phyloP scores from a whole-genome alignment of 2,113 vertebrate genomes.

The Corythoichthys intestinalis region DNA sequence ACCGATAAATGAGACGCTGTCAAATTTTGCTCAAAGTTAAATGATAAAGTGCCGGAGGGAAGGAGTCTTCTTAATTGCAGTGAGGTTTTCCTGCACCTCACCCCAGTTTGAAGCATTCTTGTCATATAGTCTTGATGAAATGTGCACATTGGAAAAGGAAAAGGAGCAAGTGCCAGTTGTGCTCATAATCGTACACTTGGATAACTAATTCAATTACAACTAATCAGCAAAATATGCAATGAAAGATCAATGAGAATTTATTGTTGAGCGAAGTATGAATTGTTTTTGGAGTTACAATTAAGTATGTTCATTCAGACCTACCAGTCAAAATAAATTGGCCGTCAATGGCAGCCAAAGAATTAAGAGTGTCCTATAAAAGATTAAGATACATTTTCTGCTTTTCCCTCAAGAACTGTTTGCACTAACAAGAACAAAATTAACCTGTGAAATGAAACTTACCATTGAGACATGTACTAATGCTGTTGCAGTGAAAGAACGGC shows the following conservation, averaged over 20 bases:
- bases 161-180: slow-evolving; percentile 1
- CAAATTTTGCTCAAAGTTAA: slow-evolving; percentile 51
- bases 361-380: no score
- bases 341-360: no score
- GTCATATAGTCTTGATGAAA: slow-evolving; percentile 23
- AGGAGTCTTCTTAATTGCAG: slow-evolving; percentile 57
- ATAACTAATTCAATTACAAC: neutral
- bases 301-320: no score
- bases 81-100: slow-evolving; percentile 32
- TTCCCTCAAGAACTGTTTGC: slow-evolving; percentile 6
- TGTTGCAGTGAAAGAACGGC: slow-evolving; percentile 2
- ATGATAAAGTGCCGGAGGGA: slow-evolving; percentile 37
- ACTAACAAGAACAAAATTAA: neutral
- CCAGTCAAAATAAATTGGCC: no score
- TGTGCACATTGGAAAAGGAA: neutral
- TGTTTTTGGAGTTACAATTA: neutral
- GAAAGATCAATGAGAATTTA: neutral
- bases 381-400: neutral
- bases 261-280: neutral
- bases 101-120: slow-evolving; percentile 23
- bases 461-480: slow-evolving; percentile 20
- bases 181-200: neutral
- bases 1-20: slow-evolving; percentile 47
- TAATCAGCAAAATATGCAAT: neutral
- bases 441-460: slow-evolving; percentile 3